These are phyloP conservation scores for Progne subis DNA, from an alignment of 2,113 vertebrate genomes.

Conservation along the genomic window DNA sequence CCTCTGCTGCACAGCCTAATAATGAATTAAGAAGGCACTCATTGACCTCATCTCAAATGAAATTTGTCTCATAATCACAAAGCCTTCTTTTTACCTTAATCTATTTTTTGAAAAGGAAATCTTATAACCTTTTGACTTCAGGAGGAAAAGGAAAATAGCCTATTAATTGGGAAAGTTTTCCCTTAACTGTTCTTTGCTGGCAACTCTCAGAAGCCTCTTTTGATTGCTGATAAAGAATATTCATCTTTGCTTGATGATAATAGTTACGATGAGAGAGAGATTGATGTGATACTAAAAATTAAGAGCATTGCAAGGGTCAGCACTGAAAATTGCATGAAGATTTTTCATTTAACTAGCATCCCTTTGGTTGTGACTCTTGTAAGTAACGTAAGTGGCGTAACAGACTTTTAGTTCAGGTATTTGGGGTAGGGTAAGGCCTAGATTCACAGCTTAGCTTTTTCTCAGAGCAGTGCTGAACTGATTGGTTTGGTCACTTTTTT, in stretches of 20 bases:
- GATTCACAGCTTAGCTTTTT: neutral
- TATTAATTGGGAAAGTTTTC: constrained; percentile 33
- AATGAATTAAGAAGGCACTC: constrained; percentile 20
- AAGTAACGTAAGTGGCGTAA: neutral
- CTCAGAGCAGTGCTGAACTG: neutral
- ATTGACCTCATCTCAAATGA: constrained; percentile 44
- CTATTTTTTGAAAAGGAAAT: constrained; percentile 12
- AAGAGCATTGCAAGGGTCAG: constrained; percentile 1
- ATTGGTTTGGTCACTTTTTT: neutral
- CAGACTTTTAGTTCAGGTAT: neutral
- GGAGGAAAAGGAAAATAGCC: constrained; percentile 12
- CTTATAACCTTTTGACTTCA: neutral
- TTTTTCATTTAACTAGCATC: constrained; percentile 12
- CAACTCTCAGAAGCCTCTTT: neutral
- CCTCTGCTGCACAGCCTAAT: neutral
- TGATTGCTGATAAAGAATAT: neutral
- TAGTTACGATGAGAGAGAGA: neutral
- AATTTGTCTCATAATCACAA: constrained; percentile 26
- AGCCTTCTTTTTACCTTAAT: constrained; percentile 6
- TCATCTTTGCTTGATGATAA: constrained; percentile 21
- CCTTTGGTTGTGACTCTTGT: neutral
- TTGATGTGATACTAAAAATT: neutral
- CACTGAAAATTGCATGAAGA: neutral
- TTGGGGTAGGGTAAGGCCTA: neutral
- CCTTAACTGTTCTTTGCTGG: neutral